Conservation (phyloP, 2,888 invertebrate genomes). For the Amblyjoppa fuscipennis region DNA sequence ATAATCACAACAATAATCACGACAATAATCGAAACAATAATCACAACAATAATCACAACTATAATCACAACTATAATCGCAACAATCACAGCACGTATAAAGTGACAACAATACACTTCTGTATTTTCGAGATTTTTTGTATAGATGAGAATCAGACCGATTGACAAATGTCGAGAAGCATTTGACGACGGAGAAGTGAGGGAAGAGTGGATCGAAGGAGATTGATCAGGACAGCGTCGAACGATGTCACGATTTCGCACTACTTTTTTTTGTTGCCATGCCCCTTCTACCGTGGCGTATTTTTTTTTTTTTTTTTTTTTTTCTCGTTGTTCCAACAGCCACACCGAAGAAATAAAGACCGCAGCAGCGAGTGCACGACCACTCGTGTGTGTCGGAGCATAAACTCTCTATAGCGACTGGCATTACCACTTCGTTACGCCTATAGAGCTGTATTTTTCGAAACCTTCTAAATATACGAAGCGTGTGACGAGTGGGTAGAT, state of each 20-base stretch:
- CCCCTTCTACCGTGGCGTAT: not conserved
- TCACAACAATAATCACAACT: too few relatives aligned
- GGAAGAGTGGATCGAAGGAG: constrained; percentile 39
- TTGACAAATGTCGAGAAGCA: constrained; percentile 1
- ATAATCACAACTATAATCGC: too few relatives aligned
- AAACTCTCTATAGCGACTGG: constrained; percentile 73
- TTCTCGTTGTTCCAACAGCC: constrained; percentile 50
- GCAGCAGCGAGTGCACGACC: constrained; percentile 73
- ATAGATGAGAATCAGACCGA: not conserved
- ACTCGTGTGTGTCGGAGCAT: constrained; percentile 82
- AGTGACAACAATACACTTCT: too few relatives aligned
- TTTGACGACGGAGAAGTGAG: constrained; percentile 28
- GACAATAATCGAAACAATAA: too few relatives aligned
- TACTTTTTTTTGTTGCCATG: constrained; percentile 72
- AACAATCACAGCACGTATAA: too few relatives aligned
- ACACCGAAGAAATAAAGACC: constrained; percentile 65
- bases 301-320: constrained; percentile 28
- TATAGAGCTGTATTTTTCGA: constrained; percentile 72
- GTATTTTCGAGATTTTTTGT: not conserved
- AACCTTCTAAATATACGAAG: constrained; percentile 69
- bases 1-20: too few relatives aligned
- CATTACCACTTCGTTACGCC: constrained; percentile 81
- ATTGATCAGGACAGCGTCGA: constrained; percentile 66
- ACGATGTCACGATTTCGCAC: constrained; percentile 80
- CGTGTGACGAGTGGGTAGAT: constrained; percentile 50